Base-by-base conservation (phyloP, 1,140 invertebrate species). In the Camponotus vicinus region DNA sequence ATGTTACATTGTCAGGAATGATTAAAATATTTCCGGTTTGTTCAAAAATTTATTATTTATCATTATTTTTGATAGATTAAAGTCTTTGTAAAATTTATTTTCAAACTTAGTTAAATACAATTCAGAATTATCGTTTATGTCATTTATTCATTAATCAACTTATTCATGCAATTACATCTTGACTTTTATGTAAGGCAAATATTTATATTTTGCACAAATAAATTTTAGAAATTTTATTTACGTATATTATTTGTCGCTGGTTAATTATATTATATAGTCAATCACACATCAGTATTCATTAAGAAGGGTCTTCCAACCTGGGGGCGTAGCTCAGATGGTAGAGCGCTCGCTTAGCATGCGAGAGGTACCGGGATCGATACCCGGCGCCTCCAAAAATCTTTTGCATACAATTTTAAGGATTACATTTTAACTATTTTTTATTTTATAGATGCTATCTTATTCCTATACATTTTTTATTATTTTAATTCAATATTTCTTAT, bases 341-440 rank as follows among this genome's bases (percentile, higher is more conserved):
- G 97, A 97, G 97, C 97, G 97, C 97, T 97, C 97, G 97, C 97
- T 97, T 97, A 97, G 97, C 97, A 97, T 97, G 97, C 96, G 97
- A 97, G 97, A 97, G 97, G 97, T 97, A 97, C 96, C 96, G 96
- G 97, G 97, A 97, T 97, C 97, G 97, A 97, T 97, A 96, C 97
- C 97, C 97, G 96, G 96, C 96, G 96, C 96, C 97, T 97, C 96
- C 96, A 97, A 94, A 27, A 1, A 13, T 15, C 4, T 52, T 52
- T 52, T 52, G 45, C 11, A 49, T 15, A 49, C 13, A 13, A 49
- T 52, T 4, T 52, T 52, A 18, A 15, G 4, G 4, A 52, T 49
- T 15, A 49, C 4, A 52, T 52, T 52, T 4, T 1, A 15, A 52
- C 5, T 15, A 13, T 49, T 49, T 49, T 49, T 13, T 49, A 49